Evolutionary conservation across 2,888 invertebrate genomes (phyloP), one percentile per base, ranked within the genome.

Genomic region (Chymomyza caudatula): DNA sequence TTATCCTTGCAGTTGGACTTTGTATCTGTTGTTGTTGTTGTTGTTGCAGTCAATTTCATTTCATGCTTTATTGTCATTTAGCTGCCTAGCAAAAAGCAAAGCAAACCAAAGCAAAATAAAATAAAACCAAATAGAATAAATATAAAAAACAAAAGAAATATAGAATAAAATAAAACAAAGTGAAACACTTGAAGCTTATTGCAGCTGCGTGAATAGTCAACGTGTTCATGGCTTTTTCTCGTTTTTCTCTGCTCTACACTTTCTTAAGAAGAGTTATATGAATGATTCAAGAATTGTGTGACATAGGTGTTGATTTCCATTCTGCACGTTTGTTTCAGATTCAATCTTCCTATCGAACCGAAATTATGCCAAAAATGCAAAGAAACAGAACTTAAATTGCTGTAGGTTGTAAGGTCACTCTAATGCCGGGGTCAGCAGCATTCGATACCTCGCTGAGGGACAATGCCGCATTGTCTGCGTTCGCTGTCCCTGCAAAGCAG

Each of bases 21-120:
- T 51, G 53, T 17, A 65, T 23, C 59, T 58, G 55, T 73, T 65
- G 62, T 83, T 63, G 63, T 67, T 71, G 42, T 67, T 73, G 52
- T 63, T 52, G 63, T 43, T 56, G 65, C 49, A 61, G 82, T 67
- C 75, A 85, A 85, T 85, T 77, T 77, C 69, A 79, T 75, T 79
- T 66, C 15, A 66, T 67, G 71, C 65, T 75, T 60, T 61, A 63
- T 63, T 60, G 65, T 61, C 51, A 43, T 51, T 51, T 51, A 15
- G 5, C 13, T 19, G 22, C 22, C 13, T 23, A 62, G 63, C 55
- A 67, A 63, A 65, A 68, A 62, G 73, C 54, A 70, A 65, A 61
- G 59, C 44, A 51, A 17, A 19, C 4, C 42, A 51, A 17, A 19
- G 5, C 42, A 8, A 23, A 60, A 51, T 19, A 20, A 55, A 19